Conservation (phyloP, 2,888 invertebrate genomes). For the Heterodera filipjevi region DNA sequence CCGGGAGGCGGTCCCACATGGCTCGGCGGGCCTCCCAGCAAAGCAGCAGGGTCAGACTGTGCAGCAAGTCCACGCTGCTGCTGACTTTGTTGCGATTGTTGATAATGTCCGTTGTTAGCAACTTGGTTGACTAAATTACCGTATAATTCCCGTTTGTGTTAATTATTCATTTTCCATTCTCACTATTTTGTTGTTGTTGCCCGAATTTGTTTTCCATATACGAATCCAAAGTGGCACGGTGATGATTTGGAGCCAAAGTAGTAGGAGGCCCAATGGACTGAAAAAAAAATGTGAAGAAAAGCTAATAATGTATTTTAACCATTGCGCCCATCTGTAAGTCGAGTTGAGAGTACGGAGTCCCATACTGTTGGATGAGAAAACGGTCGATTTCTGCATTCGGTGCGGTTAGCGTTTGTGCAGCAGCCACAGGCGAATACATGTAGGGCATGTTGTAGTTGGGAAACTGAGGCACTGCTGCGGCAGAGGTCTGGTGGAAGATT, state of each 20-base stretch:
- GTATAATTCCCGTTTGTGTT: no score
- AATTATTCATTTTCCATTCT: neutral
- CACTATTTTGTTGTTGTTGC: conserved; percentile 10
- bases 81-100: neutral
- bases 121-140: conserved; percentile 22
- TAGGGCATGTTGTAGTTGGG: conserved; percentile 30
- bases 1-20: conserved; percentile 29
- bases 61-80: conserved; percentile 23
- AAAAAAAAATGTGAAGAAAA: no score
- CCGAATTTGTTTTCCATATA: conserved; percentile 25
- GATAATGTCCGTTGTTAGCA: neutral
- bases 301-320: conserved; percentile 10
- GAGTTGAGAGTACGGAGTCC: conserved; percentile 17
- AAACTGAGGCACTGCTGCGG: conserved; percentile 16
- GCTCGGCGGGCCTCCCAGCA: conserved; percentile 15
- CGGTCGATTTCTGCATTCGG: conserved; percentile 14
- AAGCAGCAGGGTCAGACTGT: conserved; percentile 9
- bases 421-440: conserved; percentile 28
- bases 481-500: conserved; percentile 25
- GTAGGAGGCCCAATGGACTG: conserved; percentile 22
- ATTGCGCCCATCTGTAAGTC: conserved; percentile 25
- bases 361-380: conserved; percentile 26
- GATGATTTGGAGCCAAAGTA: conserved; percentile 17
- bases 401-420: conserved; percentile 5
- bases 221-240: conserved; percentile 21